Evolutionary conservation across 2,888 invertebrate genomes (phyloP).

Genomic region (Trissoscelio sp.): DNA sequence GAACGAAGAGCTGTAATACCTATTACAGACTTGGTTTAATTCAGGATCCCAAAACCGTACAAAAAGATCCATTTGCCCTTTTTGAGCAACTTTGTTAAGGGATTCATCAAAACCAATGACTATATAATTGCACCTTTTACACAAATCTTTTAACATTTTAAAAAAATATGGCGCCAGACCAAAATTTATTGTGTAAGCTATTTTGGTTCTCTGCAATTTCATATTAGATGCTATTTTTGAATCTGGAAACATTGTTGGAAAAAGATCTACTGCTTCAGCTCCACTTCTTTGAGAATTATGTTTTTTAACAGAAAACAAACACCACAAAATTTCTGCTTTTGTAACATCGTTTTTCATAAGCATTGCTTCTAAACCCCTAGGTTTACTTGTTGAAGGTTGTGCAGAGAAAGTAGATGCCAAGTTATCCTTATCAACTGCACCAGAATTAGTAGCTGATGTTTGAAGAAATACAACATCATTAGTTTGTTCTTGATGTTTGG

Average conservation of each 20-base stretch:
- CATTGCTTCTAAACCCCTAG: too few relatives aligned
- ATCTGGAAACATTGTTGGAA: slow-evolving; percentile 67
- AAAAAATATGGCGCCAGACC: slow-evolving; percentile 68
- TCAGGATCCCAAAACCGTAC: slow-evolving; percentile 71
- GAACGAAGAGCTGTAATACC: slow-evolving; percentile 72
- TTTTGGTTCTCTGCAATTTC: slow-evolving; percentile 66
- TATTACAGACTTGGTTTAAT: slow-evolving; percentile 68
- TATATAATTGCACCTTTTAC: slow-evolving; percentile 34
- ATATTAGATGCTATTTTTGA: slow-evolving; percentile 64
- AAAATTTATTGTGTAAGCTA: slow-evolving; percentile 65
- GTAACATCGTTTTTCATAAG: slow-evolving; percentile 31
- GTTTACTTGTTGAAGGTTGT: too few relatives aligned
- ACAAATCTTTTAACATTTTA: slow-evolving; percentile 40
- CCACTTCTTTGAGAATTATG: slow-evolving; percentile 36
- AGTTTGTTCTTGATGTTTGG: too few relatives aligned
- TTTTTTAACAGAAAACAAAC: slow-evolving; percentile 37
- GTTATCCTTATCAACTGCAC: too few relatives aligned
- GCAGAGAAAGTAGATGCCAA: too few relatives aligned
- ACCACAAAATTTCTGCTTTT: slow-evolving; percentile 62
- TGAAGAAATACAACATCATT: too few relatives aligned
- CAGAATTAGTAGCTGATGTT: too few relatives aligned
- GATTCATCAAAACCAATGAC: slow-evolving; percentile 71
- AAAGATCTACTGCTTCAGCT: slow-evolving; percentile 34
- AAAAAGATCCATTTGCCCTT: slow-evolving; percentile 73
- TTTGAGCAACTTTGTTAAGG: slow-evolving; percentile 70